A percentile compares a stretch with the other conserved stretches of the same genome.
These are phyloP conservation scores for sheep (Ovis aries) DNA, from an alignment of 2,113 vertebrate genomes.

Conservation along the genomic window DNA sequence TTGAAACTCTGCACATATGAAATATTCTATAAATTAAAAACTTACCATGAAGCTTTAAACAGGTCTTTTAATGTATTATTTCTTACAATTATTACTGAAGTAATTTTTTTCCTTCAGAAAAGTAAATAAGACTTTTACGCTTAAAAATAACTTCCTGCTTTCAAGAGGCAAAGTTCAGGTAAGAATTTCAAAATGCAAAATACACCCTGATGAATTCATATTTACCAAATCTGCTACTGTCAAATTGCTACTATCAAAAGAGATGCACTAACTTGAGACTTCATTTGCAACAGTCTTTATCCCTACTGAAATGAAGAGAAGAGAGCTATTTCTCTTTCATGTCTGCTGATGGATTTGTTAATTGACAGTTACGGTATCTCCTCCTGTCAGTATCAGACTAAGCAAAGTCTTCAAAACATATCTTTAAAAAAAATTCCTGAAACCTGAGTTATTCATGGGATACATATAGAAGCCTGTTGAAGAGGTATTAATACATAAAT, in stretches of 20 bases:
- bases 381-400: not conserved
- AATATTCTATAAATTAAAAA: not conserved
- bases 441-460: not conserved
- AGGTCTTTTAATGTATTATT: not conserved
- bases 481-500: not conserved
- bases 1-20: not conserved
- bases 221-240: not conserved
- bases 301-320: not conserved
- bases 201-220: not conserved
- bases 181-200: constrained; percentile 27
- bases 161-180: constrained; percentile 15
- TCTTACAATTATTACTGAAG: not conserved
- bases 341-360: not conserved
- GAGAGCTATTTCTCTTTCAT: not conserved
- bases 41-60: not conserved
- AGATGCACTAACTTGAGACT: not conserved
- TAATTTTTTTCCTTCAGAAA: not conserved
- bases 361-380: not conserved
- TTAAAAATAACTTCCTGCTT: not conserved
- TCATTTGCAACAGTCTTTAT: not conserved
- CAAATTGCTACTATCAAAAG: not conserved
- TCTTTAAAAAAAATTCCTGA: not conserved
- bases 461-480: not conserved
- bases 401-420: not conserved
- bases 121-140: not conserved